Base-by-base conservation (phyloP, 2,797 vertebrate species). In the Falco novaeseelandiae region DNA sequence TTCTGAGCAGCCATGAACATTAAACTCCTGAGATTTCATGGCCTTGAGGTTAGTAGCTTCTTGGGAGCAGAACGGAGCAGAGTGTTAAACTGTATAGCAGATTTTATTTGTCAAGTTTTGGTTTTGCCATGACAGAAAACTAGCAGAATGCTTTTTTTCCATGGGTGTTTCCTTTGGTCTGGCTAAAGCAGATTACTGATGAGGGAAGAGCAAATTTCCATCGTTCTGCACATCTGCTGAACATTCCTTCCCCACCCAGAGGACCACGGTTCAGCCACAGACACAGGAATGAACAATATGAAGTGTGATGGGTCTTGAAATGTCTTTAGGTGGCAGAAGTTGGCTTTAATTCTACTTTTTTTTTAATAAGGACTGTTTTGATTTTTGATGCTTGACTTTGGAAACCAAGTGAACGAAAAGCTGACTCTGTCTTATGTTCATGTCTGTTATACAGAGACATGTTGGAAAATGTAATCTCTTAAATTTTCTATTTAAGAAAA, bases 91-190 rank as follows among this genome's bases (percentile, higher is more conserved):
- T 29, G 12, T 27, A 30, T 16, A 76, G n/a, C 69, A 83, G 87
- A 58, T 79, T 61, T 71, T 74, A 29, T 83, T 89, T 70, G 49
- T 70, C 29, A 54, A 51, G 73, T 51, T 84, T 81, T 91, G 66
- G 62, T 93, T 94, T 90, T 89, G 58, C 63, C 25, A 2, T 66
- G 70, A 67, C 16, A 69, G 42, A 93, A 92, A 87, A 59, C 44
- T 46, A 5, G 36, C 32, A 54, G 54, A 62, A 80, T 72, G 38
- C 13, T 40, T 40, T 89, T 89, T 92, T 96, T 94, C 59, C 83
- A 77, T 82, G 81, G 69, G 12, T 87, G 40, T 96, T 90, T 81
- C 57, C 58, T 91, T 89, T 87, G 63, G 40, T 90, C 59, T 92
- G 71, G 21, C 83, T 91, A 54, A 79, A 92, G 32, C 15, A 72